Conservation (phyloP, 2,113 vertebrate species). For the Dermatemys mawii region DNA sequence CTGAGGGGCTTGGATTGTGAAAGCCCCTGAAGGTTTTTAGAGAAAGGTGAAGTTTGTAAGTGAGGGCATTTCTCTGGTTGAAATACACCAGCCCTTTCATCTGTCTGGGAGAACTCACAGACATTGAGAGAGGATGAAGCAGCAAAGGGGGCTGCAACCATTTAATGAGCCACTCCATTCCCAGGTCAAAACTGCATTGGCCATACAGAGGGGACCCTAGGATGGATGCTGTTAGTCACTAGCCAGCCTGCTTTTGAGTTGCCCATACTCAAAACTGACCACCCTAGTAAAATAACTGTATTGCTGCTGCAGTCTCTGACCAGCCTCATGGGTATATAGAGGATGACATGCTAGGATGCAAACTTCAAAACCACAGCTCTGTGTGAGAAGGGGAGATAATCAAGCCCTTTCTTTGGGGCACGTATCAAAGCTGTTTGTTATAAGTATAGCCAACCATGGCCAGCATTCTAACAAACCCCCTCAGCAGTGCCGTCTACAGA, state of each 20-base stretch:
- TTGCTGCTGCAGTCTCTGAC: background rate
- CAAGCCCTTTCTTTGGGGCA: background rate
- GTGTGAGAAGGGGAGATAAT: background rate
- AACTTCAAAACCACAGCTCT: background rate
- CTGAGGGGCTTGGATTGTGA: background rate
- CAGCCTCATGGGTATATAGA: background rate
- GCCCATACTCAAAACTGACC: rapidly evolving
- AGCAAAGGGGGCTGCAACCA: background rate
- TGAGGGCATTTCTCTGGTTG: background rate
- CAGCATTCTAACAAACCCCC: background rate
- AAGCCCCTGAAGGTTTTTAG: background rate
- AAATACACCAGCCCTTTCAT: background rate
- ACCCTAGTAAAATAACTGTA: background rate
- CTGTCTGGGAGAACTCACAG: background rate
- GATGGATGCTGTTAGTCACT: rapidly evolving
- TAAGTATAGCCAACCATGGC: background rate
- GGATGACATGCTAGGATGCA: rapidly evolving
- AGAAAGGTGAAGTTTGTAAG: background rate
- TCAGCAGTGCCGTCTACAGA: background rate
- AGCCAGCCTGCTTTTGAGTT: background rate
- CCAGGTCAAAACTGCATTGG: background rate
- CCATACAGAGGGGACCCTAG: rapidly evolving
- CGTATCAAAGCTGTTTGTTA: background rate
- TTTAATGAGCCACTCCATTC: background rate
- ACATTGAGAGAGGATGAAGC: background rate